A percentile compares a stretch with the other conserved stretches of the same genome.
phyloP scores from a whole-genome alignment of 2,797 vertebrate genomes.

The Channallabes apus region DNA sequence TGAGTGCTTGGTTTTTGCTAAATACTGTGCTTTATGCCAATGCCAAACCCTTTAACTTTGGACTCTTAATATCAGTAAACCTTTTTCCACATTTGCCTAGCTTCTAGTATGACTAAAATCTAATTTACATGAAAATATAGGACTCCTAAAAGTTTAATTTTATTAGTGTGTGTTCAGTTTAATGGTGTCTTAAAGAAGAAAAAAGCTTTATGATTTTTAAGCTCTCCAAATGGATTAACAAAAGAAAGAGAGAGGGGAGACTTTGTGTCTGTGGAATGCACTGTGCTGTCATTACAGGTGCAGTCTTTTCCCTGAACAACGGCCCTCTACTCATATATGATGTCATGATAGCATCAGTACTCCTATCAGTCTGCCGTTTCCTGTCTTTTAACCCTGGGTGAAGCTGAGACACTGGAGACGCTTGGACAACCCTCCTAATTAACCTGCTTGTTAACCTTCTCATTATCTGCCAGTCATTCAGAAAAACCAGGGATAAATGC shows the following conservation, averaged over 20 bases:
- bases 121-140: not conserved
- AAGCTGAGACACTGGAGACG: conserved; percentile 22
- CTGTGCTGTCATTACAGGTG: conserved; percentile 49
- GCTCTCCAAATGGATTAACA: not conserved
- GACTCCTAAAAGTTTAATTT: not conserved
- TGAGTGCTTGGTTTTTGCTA: not conserved
- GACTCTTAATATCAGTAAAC: not conserved
- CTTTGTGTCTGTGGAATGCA: conserved; percentile 51
- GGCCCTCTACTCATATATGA: conserved; percentile 35
- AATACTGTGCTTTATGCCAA: not conserved
- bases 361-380: conserved; percentile 37
- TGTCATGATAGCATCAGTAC: conserved; percentile 53
- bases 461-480: conserved; percentile 35
- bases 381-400: conserved; percentile 33
- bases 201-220: not conserved
- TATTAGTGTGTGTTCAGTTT: not conserved
- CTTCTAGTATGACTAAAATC: not conserved
- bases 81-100: not conserved
- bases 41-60: not conserved
- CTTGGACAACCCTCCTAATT: conserved; percentile 28
- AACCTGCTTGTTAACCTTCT: conserved; percentile 44
- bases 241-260: conserved; percentile 19
- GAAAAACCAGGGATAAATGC: conserved; percentile 16
- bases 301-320: conserved; percentile 44
- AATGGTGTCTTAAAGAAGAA: not conserved